A percentile compares a stretch with the other conserved stretches of the same genome.
These are phyloP conservation scores for Psettodes erumei DNA, from an alignment of 2,113 vertebrate species.

Conservation along the genomic window DNA sequence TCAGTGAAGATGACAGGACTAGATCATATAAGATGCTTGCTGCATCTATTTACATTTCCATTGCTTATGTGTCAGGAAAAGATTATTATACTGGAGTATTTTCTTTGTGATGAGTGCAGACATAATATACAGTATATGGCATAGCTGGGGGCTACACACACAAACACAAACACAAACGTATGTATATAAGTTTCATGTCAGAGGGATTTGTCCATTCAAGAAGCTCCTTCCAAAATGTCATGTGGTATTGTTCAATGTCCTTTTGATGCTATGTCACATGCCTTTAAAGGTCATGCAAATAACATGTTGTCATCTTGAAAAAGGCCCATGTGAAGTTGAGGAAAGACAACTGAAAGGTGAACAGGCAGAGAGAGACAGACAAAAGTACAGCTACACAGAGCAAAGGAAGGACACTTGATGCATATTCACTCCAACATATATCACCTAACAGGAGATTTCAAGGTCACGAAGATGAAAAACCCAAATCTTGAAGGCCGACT, in stretches of 20 bases:
- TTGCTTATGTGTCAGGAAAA: conserved; percentile 19
- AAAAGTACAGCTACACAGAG: neutral
- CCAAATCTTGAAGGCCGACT: conserved; percentile 61
- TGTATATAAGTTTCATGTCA: conserved; percentile 41
- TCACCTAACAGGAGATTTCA: conserved; percentile 52
- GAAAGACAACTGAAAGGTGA: conserved; percentile 2
- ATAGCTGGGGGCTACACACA: neutral
- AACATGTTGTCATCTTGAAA: conserved; percentile 27
- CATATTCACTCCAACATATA: conserved; percentile 13
- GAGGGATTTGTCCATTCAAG: neutral
- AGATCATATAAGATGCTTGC: conserved; percentile 30
- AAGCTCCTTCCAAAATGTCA: conserved; percentile 39
- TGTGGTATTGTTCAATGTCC: conserved; percentile 20
- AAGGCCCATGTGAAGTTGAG: too few relatives aligned
- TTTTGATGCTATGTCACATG: conserved; percentile 44
- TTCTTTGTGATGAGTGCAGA: neutral
- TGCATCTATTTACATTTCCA: conserved; percentile 28
- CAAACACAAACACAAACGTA: too few relatives aligned
- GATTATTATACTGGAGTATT: neutral
- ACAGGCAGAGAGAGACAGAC: conserved; percentile 12
- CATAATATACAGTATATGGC: neutral
- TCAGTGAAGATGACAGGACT: conserved; percentile 33
- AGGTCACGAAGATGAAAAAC: conserved; percentile 79
- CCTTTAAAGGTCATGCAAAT: conserved; percentile 50
- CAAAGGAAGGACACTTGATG: conserved; percentile 23